Evolutionary conservation across 2,888 invertebrate species (phyloP), one percentile per base, ranked within the genome.

Genomic region (Argyresthia albistria): DNA sequence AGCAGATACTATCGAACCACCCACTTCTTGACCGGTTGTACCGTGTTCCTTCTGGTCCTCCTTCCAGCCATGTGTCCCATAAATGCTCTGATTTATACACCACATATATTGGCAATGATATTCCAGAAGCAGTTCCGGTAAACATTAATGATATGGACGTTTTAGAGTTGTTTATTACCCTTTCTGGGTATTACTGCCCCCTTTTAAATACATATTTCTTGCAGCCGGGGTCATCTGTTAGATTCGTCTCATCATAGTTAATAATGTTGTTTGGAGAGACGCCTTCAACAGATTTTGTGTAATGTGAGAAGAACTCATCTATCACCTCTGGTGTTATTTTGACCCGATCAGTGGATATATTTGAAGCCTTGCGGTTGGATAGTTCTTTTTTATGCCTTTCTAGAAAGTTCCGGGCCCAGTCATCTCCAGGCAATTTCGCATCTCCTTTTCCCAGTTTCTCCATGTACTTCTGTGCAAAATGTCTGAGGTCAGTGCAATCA

Each of bases 71-170:
- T 8, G 69, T 65, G 43, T 65, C 56, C 59, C 68, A 76, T n/a
- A 80, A 43, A 54, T 73, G 52, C 53, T 62, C 59, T 1, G 75
- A 61, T 60, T 80, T 83, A 57, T 80, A 80, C 0, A 77, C 72
- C 6, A 79, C 70, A 58, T 78, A 81, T 35, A 63, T 61, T 4
- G 77, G 75, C 35, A 79, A 56, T 1, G 72, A 15, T 46, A 59
- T 54, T 6, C 78, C 79, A 51, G 56, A 60, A 9, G 77, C 76
- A 43, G 66, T 64, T 9, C 62, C 71, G 51, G 70, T 64, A 53
- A 78, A 62, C 77, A 80, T 82, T 1, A 75, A 16, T 9, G 69
- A 69, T 11, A 62, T 61, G 1, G 67, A 56, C 10, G 61, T 54
- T 56, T 80, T 80, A 1, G 66, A 59, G 35, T 58, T 55, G 53